Percentiles rank a stretch among this genome's conserved stretches.
Conservation (phyloP, 1,140 invertebrate genomes). For the Listronotus oregonensis region DNA sequence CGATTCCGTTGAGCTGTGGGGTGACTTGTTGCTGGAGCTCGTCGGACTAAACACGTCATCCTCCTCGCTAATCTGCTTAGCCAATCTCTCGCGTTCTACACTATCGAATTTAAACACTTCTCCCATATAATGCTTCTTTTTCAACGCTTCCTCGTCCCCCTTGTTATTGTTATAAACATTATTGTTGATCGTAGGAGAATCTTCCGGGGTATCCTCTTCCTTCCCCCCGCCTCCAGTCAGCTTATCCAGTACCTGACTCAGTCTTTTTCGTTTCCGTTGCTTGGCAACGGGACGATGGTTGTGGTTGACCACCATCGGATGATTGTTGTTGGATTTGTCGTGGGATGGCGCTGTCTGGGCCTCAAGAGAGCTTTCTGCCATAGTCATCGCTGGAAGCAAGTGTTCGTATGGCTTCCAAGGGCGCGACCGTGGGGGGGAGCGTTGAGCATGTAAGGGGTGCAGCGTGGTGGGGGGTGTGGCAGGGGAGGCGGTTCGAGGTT, state of each 20-base stretch:
- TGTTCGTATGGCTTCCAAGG: constrained; percentile 29
- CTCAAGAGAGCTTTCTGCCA: constrained; percentile 68
- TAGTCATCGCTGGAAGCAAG: constrained; percentile 65
- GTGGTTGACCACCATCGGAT: constrained; percentile 65
- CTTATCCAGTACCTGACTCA: constrained; percentile 76
- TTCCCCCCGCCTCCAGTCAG: constrained; percentile 55
- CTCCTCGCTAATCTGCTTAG: constrained; percentile 53
- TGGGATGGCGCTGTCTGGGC: constrained; percentile 59
- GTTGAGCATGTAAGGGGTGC: constrained; percentile 8
- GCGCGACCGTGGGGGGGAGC: constrained; percentile 12
- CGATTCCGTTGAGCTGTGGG: constrained; percentile 62
- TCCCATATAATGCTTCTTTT: constrained; percentile 48
- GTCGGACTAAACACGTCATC: constrained; percentile 64
- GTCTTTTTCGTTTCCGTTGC: constrained; percentile 72
- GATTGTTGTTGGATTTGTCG: constrained; percentile 61
- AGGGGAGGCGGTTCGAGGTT: neutral
- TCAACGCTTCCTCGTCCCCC: constrained; percentile 50
- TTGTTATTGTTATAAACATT: constrained; percentile 50
- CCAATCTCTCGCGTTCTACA: constrained; percentile 55
- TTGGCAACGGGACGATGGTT: constrained; percentile 64
- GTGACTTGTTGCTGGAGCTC: constrained; percentile 60
- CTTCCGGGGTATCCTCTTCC: neutral
- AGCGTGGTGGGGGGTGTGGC: constrained; percentile 2
- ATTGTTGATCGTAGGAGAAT: constrained; percentile 32
- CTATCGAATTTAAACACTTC: constrained; percentile 63